Conservation (phyloP, 2,888 invertebrate genomes). For the Arrhopalites spinosus region DNA sequence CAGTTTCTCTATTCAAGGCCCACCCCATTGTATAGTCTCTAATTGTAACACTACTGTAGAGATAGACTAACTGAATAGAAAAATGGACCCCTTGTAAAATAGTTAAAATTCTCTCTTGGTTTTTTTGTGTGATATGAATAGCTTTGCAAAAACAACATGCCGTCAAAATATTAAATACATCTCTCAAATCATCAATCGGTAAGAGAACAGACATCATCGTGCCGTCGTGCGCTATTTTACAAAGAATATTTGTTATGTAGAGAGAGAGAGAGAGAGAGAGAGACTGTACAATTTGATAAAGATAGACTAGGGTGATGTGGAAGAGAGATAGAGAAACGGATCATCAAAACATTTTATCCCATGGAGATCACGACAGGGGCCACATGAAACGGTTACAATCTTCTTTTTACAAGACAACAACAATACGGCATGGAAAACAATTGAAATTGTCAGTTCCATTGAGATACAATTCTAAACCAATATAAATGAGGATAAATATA, state of each 20-base stretch:
- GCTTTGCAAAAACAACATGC: constrained; percentile 2
- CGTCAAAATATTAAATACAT: neutral
- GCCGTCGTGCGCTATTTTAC: neutral
- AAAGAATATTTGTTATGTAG: neutral
- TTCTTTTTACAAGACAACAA: neutral
- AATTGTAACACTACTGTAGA: too few species aligned
- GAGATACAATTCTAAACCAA: neutral
- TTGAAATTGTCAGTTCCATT: constrained; percentile 28
- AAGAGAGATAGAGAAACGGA: constrained; percentile 33
- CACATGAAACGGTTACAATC: constrained; percentile 21
- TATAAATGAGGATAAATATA: too few species aligned
- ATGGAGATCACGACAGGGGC: constrained; percentile 28
- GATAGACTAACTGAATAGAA: too few species aligned
- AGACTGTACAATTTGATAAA: neutral
- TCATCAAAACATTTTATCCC: constrained; percentile 37
- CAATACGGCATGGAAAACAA: constrained; percentile 18
- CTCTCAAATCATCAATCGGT: too few species aligned
- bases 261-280: neutral
- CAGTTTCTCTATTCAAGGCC: neutral
- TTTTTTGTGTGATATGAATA: too few species aligned
- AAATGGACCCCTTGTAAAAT: neutral
- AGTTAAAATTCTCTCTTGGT: too few species aligned
- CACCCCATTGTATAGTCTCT: too few species aligned
- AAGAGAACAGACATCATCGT: too few species aligned
- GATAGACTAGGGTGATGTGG: constrained; percentile 7